Evolutionary conservation across 2,113 vertebrate species (phyloP).

Genomic region (Ptilonorhynchus violaceus): DNA sequence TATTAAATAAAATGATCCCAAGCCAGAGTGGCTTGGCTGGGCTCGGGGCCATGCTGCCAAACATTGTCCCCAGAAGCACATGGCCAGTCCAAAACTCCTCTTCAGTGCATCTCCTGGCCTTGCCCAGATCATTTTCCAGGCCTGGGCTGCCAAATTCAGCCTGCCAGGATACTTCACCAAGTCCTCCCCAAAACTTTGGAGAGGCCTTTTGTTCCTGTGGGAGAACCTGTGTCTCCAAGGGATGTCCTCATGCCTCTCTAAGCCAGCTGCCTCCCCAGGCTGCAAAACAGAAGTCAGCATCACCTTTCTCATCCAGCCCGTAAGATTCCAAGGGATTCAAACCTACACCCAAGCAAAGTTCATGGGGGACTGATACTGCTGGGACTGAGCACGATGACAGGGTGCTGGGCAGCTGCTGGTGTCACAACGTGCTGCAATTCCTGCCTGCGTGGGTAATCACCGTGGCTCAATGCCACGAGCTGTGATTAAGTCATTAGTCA

Average conservation of each 20-base stretch:
- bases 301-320: rapidly evolving
- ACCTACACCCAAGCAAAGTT: background rate
- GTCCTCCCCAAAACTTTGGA: background rate
- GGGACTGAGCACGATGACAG: background rate
- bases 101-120: background rate
- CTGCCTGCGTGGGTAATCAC: constrained; percentile 25
- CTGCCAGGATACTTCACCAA: background rate
- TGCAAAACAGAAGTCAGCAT: rapidly evolving
- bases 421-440: background rate
- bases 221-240: background rate
- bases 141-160: background rate
- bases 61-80: background rate
- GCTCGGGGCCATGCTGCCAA: background rate
- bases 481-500: constrained; percentile 61
- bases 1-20: background rate
- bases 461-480: background rate
- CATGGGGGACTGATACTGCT: background rate
- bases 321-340: background rate
- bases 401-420: background rate
- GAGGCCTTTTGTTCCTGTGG: background rate
- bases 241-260: rapidly evolving
- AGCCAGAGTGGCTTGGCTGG: background rate
- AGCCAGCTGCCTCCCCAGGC: background rate
- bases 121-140: background rate
- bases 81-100: background rate